phyloP scores from a whole-genome alignment of 1,140 invertebrate species.

The Babylonia areolata region DNA sequence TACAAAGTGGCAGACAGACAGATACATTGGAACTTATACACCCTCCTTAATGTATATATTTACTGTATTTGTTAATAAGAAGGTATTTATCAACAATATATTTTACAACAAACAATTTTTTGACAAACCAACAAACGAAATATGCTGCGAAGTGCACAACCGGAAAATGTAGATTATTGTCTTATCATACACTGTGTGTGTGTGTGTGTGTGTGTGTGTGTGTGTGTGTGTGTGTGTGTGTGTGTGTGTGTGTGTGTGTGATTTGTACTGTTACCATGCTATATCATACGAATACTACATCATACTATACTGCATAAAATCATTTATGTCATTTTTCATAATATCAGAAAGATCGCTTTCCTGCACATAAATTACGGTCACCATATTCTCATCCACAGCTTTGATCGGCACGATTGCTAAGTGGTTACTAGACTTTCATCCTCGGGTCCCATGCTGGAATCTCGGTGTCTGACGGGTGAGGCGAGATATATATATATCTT shows the following conservation, averaged over 20 bases:
- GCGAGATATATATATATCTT: too few species aligned
- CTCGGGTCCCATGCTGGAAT: not conserved
- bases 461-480: not conserved
- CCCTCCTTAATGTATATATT: too few species aligned
- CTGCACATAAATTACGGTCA: not conserved
- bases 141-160: not conserved
- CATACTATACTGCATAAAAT: too few species aligned
- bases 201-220: not conserved
- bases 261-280: too few species aligned
- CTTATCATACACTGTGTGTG: too few species aligned
- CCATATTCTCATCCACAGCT: not conserved
- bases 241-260: too few species aligned
- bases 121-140: not conserved
- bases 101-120: not conserved
- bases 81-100: not conserved
- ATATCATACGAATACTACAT: too few species aligned
- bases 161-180: too few species aligned
- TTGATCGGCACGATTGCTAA: not conserved
- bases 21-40: too few species aligned
- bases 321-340: not conserved
- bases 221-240: conserved; percentile 9
- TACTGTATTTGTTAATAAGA: too few species aligned
- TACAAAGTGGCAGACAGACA: too few species aligned
- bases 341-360: not conserved
- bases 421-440: too few species aligned